Conservation (phyloP, 2,888 invertebrate genomes). For the Hedychridium roseum region DNA sequence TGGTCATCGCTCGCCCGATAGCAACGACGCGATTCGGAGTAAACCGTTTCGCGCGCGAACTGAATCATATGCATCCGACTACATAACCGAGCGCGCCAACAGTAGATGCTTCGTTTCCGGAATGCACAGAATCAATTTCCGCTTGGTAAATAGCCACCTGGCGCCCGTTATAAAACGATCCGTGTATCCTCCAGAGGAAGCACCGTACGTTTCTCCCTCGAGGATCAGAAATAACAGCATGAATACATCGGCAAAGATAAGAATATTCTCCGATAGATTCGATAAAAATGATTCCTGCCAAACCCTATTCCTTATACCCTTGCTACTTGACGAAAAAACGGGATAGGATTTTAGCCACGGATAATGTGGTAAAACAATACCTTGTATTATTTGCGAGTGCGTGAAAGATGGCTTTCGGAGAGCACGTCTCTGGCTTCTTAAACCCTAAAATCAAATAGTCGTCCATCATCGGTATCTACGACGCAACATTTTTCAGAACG, state of each 20-base stretch:
- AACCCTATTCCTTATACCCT: slow-evolving; percentile 6
- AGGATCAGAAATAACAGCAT: too few species aligned
- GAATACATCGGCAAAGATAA: too few species aligned
- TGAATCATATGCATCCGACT: neutral
- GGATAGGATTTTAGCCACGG: slow-evolving; percentile 10
- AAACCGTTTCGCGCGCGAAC: slow-evolving; percentile 15
- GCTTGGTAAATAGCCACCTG: slow-evolving; percentile 21
- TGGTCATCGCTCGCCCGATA: neutral
- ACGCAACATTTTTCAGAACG: neutral
- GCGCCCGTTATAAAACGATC: slow-evolving; percentile 7
- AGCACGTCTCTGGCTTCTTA: slow-evolving; percentile 9
- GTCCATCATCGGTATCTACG: slow-evolving; percentile 10
- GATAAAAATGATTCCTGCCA: neutral
- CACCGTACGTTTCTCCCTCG: too few species aligned
- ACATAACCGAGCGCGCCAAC: slow-evolving; percentile 6
- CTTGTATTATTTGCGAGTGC: too few species aligned
- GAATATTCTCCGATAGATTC: neutral
- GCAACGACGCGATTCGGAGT: slow-evolving; percentile 12
- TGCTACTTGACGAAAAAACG: neutral
- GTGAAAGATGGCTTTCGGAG: neutral
- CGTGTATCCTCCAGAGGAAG: neutral
- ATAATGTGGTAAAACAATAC: too few species aligned
- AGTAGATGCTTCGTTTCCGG: slow-evolving; percentile 24
- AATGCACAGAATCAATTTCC: slow-evolving; percentile 31
- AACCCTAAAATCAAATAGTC: slow-evolving; percentile 16